Conservation (phyloP, 1,140 invertebrate genomes). For the Drosophila sulfurigaster region DNA sequence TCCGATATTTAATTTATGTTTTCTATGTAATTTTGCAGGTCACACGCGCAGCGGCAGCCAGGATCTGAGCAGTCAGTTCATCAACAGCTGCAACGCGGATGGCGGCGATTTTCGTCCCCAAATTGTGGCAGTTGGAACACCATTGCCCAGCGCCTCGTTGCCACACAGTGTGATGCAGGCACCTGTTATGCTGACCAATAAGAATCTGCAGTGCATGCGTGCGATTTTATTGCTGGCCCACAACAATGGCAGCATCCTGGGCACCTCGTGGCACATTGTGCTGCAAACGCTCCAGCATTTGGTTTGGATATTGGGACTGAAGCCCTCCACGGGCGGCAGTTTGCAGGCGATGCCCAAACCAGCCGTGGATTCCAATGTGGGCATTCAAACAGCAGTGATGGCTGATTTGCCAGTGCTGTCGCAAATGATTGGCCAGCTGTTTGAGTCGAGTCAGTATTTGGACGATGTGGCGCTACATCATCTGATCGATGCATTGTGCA, state of each 20-base stretch:
- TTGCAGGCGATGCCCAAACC: constrained; percentile 89
- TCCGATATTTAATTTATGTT: not conserved
- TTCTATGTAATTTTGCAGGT: constrained; percentile 51
- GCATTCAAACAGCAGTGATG: constrained; percentile 98
- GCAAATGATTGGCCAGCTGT: constrained; percentile 96
- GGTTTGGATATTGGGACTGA: constrained; percentile 98
- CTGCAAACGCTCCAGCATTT: constrained; percentile 98
- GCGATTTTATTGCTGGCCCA: constrained; percentile 95
- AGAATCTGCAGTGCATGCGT: constrained; percentile 98
- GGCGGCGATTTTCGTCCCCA: constrained; percentile 91
- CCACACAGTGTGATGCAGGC: constrained; percentile 92
- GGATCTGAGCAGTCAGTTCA: constrained; percentile 86
- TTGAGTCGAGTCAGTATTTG: constrained; percentile 97
- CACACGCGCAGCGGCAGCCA: constrained; percentile 84
- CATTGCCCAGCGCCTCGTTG: constrained; percentile 92
- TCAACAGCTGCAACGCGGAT: constrained; percentile 86
- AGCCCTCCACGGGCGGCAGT: constrained; percentile 96
- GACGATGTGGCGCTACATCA: constrained; percentile 98
- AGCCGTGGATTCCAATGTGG: constrained; percentile 93
- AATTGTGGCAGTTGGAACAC: constrained; percentile 97
- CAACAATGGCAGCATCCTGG: constrained; percentile 96
- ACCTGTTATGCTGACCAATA: constrained; percentile 99
- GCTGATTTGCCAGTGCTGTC: constrained; percentile 97
- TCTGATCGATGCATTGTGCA: constrained; percentile 98
- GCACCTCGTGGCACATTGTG: constrained; percentile 97